These are phyloP conservation scores for Brachypterus glaber DNA, from an alignment of 2,888 invertebrate genomes.

Conservation along the genomic window DNA sequence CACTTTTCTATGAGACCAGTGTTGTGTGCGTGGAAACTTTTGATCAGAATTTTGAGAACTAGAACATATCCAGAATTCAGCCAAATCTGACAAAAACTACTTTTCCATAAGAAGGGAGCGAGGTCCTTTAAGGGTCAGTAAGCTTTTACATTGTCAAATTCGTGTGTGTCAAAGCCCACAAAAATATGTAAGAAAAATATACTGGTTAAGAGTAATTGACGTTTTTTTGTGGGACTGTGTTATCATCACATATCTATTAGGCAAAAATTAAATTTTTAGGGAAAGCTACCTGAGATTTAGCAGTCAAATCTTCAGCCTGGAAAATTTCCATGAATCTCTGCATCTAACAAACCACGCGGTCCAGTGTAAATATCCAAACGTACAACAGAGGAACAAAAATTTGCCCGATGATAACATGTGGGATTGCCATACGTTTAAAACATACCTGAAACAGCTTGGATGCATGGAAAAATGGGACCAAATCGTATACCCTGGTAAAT, in stretches of 20 bases:
- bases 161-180: too few species aligned
- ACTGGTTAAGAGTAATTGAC: too few species aligned
- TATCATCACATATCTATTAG: not conserved
- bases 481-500: constrained; percentile 83
- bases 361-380: constrained; percentile 75
- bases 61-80: too few species aligned
- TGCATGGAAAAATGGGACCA: constrained; percentile 72
- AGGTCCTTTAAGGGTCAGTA: too few species aligned
- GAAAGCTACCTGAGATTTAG: constrained; percentile 90
- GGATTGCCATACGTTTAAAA: constrained; percentile 76
- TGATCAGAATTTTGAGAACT: too few species aligned
- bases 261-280: constrained; percentile 44
- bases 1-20: too few species aligned
- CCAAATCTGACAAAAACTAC: too few species aligned
- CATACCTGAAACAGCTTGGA: constrained; percentile 56
- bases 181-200: too few species aligned
- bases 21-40: too few species aligned
- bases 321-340: constrained; percentile 83
- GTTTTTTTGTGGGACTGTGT: too few species aligned
- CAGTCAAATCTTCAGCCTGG: constrained; percentile 76
- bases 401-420: constrained; percentile 92
- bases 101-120: too few species aligned
- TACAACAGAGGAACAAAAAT: constrained; percentile 57
- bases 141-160: too few species aligned
- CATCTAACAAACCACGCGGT: constrained; percentile 91